Percentiles rank a stretch among this genome's conserved stretches.
Evolutionary conservation across 2,888 invertebrate species (phyloP).

Genomic region (Drepanosiphum platanoidis): DNA sequence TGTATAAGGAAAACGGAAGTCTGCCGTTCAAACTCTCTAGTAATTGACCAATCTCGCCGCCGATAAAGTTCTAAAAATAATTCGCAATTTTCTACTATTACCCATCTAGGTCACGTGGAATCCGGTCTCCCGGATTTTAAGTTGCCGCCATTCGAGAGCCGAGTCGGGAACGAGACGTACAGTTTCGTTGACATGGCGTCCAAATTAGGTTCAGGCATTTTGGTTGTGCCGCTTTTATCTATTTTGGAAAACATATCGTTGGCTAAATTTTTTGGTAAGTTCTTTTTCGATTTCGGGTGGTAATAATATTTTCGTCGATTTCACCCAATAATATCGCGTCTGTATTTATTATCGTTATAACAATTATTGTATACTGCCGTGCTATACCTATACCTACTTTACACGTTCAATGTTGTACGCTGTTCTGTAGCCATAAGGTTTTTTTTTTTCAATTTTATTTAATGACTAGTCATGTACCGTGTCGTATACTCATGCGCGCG

Average conservation of each 20-base stretch:
- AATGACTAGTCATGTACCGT: not conserved
- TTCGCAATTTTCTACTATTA: slow-evolving; percentile 64
- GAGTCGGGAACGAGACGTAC: slow-evolving; percentile 71
- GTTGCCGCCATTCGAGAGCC: slow-evolving; percentile 76
- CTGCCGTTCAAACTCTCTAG: slow-evolving; percentile 77
- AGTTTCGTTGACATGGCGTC: slow-evolving; percentile 72
- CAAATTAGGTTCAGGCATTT: slow-evolving; percentile 74
- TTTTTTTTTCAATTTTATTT: not conserved
- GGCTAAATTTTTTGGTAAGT: slow-evolving; percentile 77
- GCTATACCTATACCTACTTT: not conserved
- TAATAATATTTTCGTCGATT: not conserved
- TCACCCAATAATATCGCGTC: no score
- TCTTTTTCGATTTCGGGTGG: not conserved
- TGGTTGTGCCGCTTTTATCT: slow-evolving; percentile 76
- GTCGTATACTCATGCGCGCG: not conserved
- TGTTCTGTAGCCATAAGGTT: not conserved
- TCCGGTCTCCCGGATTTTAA: slow-evolving; percentile 76
- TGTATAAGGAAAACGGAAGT: slow-evolving; percentile 70
- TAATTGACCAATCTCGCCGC: slow-evolving; percentile 65
- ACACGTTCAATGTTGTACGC: not conserved
- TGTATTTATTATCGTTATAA: not conserved
- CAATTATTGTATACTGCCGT: not conserved
- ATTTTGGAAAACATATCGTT: slow-evolving; percentile 78
- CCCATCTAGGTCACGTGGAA: slow-evolving; percentile 74
- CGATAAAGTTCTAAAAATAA: not conserved